These are phyloP conservation scores for Apodemus agrarius DNA, from an alignment of 2,797 vertebrate genomes.

Conservation along the genomic window DNA sequence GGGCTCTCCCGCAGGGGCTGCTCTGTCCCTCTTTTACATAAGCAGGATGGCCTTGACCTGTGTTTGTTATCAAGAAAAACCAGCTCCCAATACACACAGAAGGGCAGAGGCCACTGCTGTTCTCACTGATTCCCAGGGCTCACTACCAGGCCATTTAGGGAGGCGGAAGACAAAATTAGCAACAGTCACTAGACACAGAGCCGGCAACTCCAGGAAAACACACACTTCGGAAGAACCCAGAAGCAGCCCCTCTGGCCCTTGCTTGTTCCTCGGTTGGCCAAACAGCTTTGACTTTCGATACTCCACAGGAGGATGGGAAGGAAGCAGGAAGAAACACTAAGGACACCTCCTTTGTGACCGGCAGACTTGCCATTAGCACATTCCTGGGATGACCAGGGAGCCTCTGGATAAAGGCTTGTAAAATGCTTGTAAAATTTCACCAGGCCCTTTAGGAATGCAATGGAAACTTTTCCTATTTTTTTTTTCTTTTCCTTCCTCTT, in stretches of 20 bases:
- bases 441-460: slow-evolving; percentile 40
- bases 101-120: not conserved
- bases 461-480: slow-evolving; percentile 55
- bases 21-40: slow-evolving; percentile 3
- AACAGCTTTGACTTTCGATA: slow-evolving; percentile 45
- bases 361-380: slow-evolving; percentile 38
- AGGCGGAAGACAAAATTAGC: slow-evolving; percentile 61
- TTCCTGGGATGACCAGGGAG: slow-evolving; percentile 50
- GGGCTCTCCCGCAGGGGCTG: not conserved
- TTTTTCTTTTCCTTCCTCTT: not conserved
- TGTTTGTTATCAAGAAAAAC: not conserved
- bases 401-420: slow-evolving; percentile 58
- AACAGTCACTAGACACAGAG: slow-evolving; percentile 55
- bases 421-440: slow-evolving; percentile 67
- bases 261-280: slow-evolving; percentile 1
- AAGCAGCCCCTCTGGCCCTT: slow-evolving; percentile 43
- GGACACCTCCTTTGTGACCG: slow-evolving; percentile 48
- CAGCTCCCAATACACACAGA: slow-evolving; percentile 8
- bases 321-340: slow-evolving; percentile 1
- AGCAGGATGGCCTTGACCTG: not conserved
- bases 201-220: slow-evolving; percentile 52
- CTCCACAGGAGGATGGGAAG: not conserved
- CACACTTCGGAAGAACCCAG: slow-evolving; percentile 9
- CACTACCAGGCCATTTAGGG: slow-evolving; percentile 34
- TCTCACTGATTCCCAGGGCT: slow-evolving; percentile 40